Base-by-base conservation (phyloP, 2,888 invertebrate species). In the Eupithecia subfuscata region DNA sequence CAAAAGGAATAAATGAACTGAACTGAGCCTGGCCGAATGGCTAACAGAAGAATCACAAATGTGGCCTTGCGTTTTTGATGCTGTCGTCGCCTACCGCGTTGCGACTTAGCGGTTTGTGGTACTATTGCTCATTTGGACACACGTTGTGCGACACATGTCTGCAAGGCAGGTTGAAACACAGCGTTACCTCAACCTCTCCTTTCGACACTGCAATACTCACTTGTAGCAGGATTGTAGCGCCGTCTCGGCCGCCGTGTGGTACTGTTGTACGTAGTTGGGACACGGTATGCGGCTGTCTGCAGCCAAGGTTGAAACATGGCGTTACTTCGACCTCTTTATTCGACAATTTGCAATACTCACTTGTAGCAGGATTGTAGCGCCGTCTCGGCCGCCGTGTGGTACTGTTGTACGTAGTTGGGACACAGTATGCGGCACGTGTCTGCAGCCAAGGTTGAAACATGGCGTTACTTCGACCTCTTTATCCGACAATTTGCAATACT, bases 361-460 rank as follows among this genome's bases (percentile, higher is more conserved):
- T 98, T 97, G 95, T 99, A 99, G 91, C 98, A 98, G 89, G 96
- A 97, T 90, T 97, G 98, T 83, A 99, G 96, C 68, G 98, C 97
- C 87, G 97, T 98, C 95, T 98, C 98, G 52, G 98, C 98, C 74
- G 98, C 98, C 77, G 98, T 97, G 94, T 97, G 97, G 93, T 98
- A 98, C 94, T 97, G 98, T 85, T 97, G 96, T 89, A 97, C 97
- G 93, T 97, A 98, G 87, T 97, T 96, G 82, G 98, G 98, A 84
- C 97, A 97, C 85, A 98, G 98, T 98, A 95, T 99, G 98, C 81
- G 98, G 96, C 85, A n/a, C n/a, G n/a, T 97, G 97, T 82, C 98
- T 96, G 82, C 98, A 97, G 81, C 98, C 97, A 87, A 99, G 96
- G 84, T 96, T 96, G 94, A n/a, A n/a, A n/a, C n/a, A n/a, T n/a